Evolutionary conservation across 1,140 invertebrate species (phyloP).

Genomic region (Pogonus chalceus): DNA sequence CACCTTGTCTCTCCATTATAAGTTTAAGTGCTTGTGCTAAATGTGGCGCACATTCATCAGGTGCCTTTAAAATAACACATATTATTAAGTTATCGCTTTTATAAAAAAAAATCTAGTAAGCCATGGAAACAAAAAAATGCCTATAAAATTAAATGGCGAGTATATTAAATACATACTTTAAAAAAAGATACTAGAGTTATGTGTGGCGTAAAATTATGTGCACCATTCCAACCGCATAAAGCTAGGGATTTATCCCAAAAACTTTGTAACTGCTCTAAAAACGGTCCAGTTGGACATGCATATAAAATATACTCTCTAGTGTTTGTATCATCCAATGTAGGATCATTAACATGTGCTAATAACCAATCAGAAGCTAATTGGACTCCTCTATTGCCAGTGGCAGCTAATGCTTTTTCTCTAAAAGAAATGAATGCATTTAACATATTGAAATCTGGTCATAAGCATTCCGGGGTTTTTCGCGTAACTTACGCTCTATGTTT

Average conservation of each 20-base stretch:
- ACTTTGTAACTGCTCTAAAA: conserved; percentile 56
- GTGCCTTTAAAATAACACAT: conserved; percentile 44
- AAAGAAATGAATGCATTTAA: conserved; percentile 22
- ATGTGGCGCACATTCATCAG: conserved; percentile 58
- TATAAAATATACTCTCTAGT: conserved; percentile 79
- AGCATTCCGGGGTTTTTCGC: conserved; percentile 1
- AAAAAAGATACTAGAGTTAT: conserved; percentile 84
- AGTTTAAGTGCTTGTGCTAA: conserved; percentile 53
- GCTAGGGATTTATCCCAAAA: conserved; percentile 73
- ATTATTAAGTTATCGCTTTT: conserved; percentile 5
- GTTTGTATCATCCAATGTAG: conserved; percentile 58
- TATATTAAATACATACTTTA: conserved; percentile 47
- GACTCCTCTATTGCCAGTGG: conserved; percentile 76
- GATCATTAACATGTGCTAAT: conserved; percentile 77
- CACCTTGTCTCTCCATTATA: conserved; percentile 54
- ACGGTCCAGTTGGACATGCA: conserved; percentile 66
- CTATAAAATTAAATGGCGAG: not conserved
- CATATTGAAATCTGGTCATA: not conserved
- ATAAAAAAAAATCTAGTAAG: conserved; percentile 6
- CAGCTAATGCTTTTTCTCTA: conserved; percentile 79
- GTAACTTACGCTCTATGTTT: conserved; percentile 71
- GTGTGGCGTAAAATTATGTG: conserved; percentile 80
- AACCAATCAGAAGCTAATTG: conserved; percentile 85
- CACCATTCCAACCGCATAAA: conserved; percentile 73
- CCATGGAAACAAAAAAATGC: not conserved